phyloP scores from a whole-genome alignment of 2,888 invertebrate genomes.

The Lycocerus yunnanus region DNA sequence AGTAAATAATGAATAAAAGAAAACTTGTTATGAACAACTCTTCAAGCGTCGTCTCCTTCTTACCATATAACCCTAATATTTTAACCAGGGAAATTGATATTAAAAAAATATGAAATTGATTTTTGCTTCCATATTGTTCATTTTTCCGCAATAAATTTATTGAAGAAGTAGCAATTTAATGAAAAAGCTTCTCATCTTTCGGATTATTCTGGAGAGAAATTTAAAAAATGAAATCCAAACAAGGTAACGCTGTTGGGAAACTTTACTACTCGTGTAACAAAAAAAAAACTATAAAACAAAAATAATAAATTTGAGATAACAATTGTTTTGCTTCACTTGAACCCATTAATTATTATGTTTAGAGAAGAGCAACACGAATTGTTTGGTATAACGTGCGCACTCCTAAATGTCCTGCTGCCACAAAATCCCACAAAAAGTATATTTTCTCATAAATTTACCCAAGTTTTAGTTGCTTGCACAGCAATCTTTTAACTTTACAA shows the following conservation, averaged over 20 bases:
- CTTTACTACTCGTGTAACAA: conserved; percentile 12
- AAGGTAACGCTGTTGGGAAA: conserved; percentile 7
- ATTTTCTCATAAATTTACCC: conserved; percentile 22
- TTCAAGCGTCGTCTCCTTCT: neutral
- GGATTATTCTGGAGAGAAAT: neutral
- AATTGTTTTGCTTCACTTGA: conserved; percentile 36
- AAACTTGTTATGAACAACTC: neutral
- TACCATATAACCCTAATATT: neutral
- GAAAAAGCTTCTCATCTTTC: neutral
- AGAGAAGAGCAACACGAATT: conserved; percentile 15
- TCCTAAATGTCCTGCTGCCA: conserved; percentile 7
- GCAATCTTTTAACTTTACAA: conserved; percentile 24
- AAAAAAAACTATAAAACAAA: conserved; percentile 32
- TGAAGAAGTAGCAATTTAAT: neutral
- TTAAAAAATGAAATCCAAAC: neutral
- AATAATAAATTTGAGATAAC: conserved; percentile 35
- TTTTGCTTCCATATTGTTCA: neutral
- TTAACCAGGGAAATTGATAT: neutral
- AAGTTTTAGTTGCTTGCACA: conserved; percentile 23
- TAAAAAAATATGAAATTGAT: neutral
- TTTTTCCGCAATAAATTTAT: neutral
- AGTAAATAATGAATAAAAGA: neutral
- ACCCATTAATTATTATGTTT: conserved; percentile 30
- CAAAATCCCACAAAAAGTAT: conserved; percentile 10
- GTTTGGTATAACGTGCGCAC: conserved; percentile 6